Conservation (phyloP, 1,140 invertebrate genomes). For the Mya arenaria region DNA sequence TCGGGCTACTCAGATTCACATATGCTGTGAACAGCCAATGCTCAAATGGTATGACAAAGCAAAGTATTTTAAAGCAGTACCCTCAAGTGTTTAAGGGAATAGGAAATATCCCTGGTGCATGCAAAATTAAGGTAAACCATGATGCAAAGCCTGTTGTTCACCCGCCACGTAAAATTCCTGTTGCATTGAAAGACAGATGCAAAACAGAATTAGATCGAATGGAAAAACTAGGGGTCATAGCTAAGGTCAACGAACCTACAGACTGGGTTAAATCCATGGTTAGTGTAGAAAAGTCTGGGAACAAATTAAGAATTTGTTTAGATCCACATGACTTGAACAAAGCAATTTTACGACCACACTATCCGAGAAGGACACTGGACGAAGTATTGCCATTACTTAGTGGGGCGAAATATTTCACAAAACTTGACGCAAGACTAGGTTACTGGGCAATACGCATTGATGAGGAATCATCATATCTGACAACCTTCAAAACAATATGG, state of each 20-base stretch:
- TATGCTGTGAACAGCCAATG: too few relatives aligned
- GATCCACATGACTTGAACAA: slow-evolving; percentile 9
- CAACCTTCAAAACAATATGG: slow-evolving; percentile 73
- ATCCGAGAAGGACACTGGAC: background rate
- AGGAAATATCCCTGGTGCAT: slow-evolving; percentile 37
- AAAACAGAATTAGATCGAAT: slow-evolving; percentile 58
- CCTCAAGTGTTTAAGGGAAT: slow-evolving; percentile 56
- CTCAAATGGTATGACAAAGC: background rate
- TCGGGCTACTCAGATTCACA: too few relatives aligned
- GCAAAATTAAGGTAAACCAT: slow-evolving; percentile 64
- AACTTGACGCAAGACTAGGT: background rate
- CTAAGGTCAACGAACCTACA: slow-evolving; percentile 74
- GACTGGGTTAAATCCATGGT: slow-evolving; percentile 82
- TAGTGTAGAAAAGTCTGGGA: too few relatives aligned
- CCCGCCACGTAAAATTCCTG: slow-evolving; percentile 69
- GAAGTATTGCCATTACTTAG: background rate
- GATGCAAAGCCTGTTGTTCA: slow-evolving; percentile 64
- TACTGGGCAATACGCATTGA: background rate
- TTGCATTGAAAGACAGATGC: slow-evolving; percentile 48
- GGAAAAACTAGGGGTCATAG: slow-evolving; percentile 55
- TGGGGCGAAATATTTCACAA: background rate
- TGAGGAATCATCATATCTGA: slow-evolving; percentile 55
- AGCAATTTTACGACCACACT: slow-evolving; percentile 6
- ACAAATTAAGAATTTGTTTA: background rate
- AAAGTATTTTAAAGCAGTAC: slow-evolving; percentile 34